Conservation (phyloP, 2,888 invertebrate genomes). For the Steinernema hermaphroditum region DNA sequence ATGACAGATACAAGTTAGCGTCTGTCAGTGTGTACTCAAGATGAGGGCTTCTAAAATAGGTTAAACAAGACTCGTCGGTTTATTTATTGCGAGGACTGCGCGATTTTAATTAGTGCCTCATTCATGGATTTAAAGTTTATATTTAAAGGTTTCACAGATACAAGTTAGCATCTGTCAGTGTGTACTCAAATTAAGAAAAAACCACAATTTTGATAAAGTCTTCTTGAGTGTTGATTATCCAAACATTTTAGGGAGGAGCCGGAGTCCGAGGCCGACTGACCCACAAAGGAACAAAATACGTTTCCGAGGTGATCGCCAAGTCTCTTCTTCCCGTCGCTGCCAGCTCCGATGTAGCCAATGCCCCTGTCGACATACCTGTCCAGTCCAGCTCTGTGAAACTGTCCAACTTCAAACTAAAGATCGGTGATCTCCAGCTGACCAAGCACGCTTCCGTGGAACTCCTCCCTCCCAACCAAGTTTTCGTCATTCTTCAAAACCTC, state of each 20-base stretch:
- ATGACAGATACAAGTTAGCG: too few relatives aligned
- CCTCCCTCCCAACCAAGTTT: constrained; percentile 7
- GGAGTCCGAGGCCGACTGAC: constrained; percentile 57
- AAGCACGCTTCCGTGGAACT: not conserved
- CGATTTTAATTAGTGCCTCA: too few relatives aligned
- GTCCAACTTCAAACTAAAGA: not conserved
- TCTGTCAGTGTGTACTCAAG: too few relatives aligned
- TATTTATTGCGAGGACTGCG: too few relatives aligned
- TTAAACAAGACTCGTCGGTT: too few relatives aligned
- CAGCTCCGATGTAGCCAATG: constrained; percentile 39
- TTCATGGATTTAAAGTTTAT: too few relatives aligned
- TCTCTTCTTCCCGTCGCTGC: constrained; percentile 51
- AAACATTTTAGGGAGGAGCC: constrained; percentile 54
- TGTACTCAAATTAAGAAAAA: too few relatives aligned
- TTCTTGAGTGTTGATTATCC: too few relatives aligned
- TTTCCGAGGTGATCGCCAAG: constrained; percentile 53
- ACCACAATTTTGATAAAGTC: too few relatives aligned
- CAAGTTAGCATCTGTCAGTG: too few relatives aligned
- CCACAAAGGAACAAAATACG: constrained; percentile 53
- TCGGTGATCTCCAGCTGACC: not conserved
- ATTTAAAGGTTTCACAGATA: too few relatives aligned
- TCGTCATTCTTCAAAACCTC: constrained; percentile 14
- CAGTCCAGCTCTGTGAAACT: not conserved
- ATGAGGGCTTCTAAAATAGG: too few relatives aligned
- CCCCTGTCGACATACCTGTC: constrained; percentile 27